Evolutionary conservation across 2,113 vertebrate species (phyloP), one percentile per base, ranked within the genome.

Genomic region (Benitochromis conjunctus): DNA sequence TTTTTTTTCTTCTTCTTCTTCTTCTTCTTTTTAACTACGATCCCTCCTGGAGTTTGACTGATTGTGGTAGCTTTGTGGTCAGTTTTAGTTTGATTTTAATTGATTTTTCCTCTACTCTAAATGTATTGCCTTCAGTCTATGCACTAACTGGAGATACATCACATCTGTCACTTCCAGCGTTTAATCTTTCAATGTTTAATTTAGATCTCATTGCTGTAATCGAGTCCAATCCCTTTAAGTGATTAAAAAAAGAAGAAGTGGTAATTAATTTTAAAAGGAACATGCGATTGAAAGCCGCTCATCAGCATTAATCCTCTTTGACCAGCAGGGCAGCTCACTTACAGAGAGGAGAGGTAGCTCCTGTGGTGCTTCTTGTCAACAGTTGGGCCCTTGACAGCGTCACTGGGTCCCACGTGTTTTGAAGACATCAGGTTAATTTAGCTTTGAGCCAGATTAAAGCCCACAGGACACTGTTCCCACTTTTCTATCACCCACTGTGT

Each of bases 381-480:
- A 90, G 83, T 82, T 82, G 86, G 81, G 90, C 90, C 79, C 88
- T n/a, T 91, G 82, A 82, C 88, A 91, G 94, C 92, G 79, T 94
- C 92, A 94, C 89, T 38, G 8, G 79, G 90, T 94, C 95, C 95
- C 96, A 95, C 86, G 95, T 95, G 96, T 79, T 91, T 90, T 88
- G 38, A 87, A 46, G 79, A 89, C 41, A 66, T 92, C 86, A 90
- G 80, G 82, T 86, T 57, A 85, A 77, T 84, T 91, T 90, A 83
- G 58, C 88, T 88, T 78, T 62, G 85, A 83, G 80, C 36, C 79
- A 56, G 34, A 46, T 90, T 56, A 92, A 87, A 85, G 31, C 89
- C 88, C 89, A 91, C 14, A 81, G 90, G 92, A 91, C 56, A n/a
- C 58, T 31, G 9, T 10, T 83, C 9, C 55, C 13, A 38, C 34